Conservation (phyloP, 2,888 invertebrate genomes). For the Crocallis elinguaria region DNA sequence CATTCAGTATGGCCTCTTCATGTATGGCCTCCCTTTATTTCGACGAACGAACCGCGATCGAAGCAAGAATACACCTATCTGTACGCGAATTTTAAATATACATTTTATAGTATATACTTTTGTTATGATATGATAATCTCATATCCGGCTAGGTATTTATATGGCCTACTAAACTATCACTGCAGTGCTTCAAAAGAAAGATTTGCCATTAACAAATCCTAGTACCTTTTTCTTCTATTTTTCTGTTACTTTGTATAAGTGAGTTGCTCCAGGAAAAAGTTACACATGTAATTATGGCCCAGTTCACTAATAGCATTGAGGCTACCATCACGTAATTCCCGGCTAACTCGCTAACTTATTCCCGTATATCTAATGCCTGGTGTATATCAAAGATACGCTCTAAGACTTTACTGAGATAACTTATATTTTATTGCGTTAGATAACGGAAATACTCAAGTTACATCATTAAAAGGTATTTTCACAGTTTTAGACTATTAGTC, state of each 20-base stretch:
- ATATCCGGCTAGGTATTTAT: too few species aligned
- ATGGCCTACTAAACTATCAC: too few species aligned
- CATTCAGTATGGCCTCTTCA: too few species aligned
- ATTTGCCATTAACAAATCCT: too few species aligned
- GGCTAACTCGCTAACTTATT: conserved; percentile 6
- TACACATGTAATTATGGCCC: conserved; percentile 6
- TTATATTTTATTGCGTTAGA: conserved; percentile 12
- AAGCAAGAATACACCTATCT: too few species aligned
- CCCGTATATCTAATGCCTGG: conserved; percentile 7
- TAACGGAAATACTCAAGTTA: neutral
- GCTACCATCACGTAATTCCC: conserved; percentile 18
- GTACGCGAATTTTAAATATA: too few species aligned
- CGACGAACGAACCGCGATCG: too few species aligned
- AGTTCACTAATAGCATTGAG: conserved; percentile 7
- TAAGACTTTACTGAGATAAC: conserved; percentile 2
- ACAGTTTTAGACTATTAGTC: neutral
- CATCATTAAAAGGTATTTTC: neutral
- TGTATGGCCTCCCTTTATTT: too few species aligned
- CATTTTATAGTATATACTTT: too few species aligned
- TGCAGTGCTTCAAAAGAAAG: too few species aligned
- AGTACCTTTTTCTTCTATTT: too few species aligned
- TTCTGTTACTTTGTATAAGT: conserved; percentile 5
- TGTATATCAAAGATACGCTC: conserved; percentile 14
- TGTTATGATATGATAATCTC: too few species aligned
- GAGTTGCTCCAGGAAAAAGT: conserved; percentile 12